These are phyloP conservation scores for Lapara coniferarum DNA, from an alignment of 2,888 invertebrate genomes.

Conservation along the genomic window DNA sequence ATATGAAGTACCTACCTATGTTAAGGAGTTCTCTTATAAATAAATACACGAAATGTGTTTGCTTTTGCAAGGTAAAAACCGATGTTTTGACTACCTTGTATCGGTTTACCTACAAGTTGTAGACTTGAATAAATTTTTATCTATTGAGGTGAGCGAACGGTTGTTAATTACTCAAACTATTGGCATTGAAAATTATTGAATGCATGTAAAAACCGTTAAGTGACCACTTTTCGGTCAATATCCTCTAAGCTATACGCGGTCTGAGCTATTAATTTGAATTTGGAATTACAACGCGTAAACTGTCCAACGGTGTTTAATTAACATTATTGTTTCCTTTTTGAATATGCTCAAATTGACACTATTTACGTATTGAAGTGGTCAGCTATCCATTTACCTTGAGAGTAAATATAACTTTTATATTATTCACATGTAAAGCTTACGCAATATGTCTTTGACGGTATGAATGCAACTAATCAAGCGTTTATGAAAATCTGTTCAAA, in stretches of 20 bases:
- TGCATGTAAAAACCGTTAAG: slow-evolving; percentile 22
- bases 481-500: slow-evolving; percentile 9
- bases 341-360: neutral
- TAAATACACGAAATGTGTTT: no score
- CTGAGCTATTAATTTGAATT: slow-evolving; percentile 13
- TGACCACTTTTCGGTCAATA: slow-evolving; percentile 28
- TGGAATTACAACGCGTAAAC: neutral
- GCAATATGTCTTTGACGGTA: neutral
- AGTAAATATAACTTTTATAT: neutral
- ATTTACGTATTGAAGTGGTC: neutral
- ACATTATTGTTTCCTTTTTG: neutral
- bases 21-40: neutral
- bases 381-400: neutral
- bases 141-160: neutral
- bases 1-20: neutral
- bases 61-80: no score
- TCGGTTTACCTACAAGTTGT: neutral
- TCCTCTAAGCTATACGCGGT: slow-evolving; percentile 23
- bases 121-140: neutral
- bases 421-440: neutral
- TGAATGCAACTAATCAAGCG: slow-evolving; percentile 15
- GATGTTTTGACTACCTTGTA: neutral
- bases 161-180: slow-evolving; percentile 22
- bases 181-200: slow-evolving; percentile 19
- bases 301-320: neutral